A percentile compares a stretch with the other conserved stretches of the same genome.
Conservation (phyloP, 2,797 vertebrate species). For the Diceros bicornis region DNA sequence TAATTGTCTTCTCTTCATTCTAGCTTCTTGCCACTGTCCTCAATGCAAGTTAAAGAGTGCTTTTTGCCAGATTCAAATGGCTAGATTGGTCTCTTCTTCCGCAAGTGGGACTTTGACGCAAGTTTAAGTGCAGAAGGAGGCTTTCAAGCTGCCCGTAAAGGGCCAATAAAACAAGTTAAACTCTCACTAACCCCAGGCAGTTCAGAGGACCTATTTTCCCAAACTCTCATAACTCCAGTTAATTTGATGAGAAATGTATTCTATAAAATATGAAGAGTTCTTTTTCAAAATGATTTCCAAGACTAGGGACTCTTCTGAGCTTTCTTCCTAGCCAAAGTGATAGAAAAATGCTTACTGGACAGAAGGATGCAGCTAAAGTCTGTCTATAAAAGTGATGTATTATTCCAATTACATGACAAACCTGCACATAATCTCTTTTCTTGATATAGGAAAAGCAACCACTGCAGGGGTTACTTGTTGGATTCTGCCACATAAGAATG, state of each 20-base stretch:
- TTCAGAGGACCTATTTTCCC: constrained; percentile 68
- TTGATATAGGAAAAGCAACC: constrained; percentile 10
- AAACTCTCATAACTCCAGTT: constrained; percentile 70
- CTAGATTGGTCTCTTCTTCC: not conserved
- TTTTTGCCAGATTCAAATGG: not conserved
- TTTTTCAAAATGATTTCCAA: constrained; percentile 85
- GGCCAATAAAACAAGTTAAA: constrained; percentile 57
- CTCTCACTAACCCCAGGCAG: constrained; percentile 63
- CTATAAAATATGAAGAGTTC: constrained; percentile 71
- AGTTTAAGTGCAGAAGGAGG: not conserved
- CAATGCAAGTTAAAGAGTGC: not conserved
- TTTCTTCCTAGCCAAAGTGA: constrained; percentile 73
- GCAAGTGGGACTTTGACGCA: not conserved
- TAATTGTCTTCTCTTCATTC: not conserved
- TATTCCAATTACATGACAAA: constrained; percentile 64
- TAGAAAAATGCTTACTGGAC: constrained; percentile 66
- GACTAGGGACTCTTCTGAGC: constrained; percentile 65
- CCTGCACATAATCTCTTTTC: not conserved
- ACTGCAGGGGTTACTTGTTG: not conserved
- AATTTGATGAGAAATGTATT: constrained; percentile 80
- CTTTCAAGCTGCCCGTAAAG: not conserved
- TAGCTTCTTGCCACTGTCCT: not conserved
- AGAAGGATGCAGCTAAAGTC: constrained; percentile 34
- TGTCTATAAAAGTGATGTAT: constrained; percentile 67
- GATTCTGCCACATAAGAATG: constrained; percentile 31